Evolutionary conservation across 2,888 invertebrate species (phyloP).

Genomic region (Sycophila texana): DNA sequence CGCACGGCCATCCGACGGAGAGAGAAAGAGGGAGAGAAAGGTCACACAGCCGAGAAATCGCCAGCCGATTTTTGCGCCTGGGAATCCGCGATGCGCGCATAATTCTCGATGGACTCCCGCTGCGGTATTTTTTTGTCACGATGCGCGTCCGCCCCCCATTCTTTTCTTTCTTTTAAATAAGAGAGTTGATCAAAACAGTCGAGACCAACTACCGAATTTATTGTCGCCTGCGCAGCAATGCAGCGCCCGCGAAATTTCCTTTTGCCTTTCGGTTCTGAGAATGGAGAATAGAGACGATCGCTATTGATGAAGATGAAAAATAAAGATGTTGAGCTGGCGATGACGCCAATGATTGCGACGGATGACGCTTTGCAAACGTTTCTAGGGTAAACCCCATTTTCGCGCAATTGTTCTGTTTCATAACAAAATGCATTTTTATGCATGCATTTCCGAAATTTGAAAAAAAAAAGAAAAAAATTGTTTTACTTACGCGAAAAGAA

Average conservation of each 20-base stretch:
- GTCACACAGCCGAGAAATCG: background rate
- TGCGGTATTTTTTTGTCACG: background rate
- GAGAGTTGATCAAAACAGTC: slow-evolving; percentile 11
- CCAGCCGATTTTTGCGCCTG: background rate
- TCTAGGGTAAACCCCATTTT: slow-evolving; percentile 66
- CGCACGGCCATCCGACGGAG: background rate
- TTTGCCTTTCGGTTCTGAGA: no score
- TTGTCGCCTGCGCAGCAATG: background rate
- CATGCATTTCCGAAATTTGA: background rate
- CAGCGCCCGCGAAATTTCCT: no score
- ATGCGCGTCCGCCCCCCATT: no score
- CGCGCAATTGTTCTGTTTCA: slow-evolving; percentile 15
- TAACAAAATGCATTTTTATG: no score
- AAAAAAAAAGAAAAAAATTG: background rate
- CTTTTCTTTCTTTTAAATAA: slow-evolving; percentile 2
- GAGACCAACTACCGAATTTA: background rate
- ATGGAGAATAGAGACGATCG: background rate
- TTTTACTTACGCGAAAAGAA: background rate
- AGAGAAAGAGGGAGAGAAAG: background rate
- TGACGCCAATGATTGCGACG: slow-evolving; percentile 35
- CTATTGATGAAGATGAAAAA: slow-evolving; percentile 4
- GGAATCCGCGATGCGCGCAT: slow-evolving; percentile 7
- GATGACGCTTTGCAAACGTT: slow-evolving; percentile 71
- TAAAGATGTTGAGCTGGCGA: slow-evolving; percentile 14
- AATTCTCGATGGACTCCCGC: slow-evolving; percentile 5